A percentile compares a stretch with the other conserved stretches of the same genome.
phyloP scores from a whole-genome alignment of 2,113 vertebrate genomes.

The Fulmarus glacialis region DNA sequence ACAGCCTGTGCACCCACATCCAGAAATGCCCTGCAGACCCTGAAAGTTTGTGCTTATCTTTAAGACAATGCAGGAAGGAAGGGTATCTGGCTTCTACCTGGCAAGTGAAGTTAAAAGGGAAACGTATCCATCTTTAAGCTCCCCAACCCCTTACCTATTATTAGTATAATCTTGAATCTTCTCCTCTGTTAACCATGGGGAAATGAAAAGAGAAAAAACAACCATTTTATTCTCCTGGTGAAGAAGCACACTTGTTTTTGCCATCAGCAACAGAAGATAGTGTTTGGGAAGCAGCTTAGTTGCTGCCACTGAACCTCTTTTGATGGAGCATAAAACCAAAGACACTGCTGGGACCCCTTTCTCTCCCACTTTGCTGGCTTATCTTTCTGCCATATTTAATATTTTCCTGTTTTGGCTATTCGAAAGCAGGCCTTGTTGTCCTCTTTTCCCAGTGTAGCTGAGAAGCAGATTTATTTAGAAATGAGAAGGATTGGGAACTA shows the following conservation, averaged over 20 bases:
- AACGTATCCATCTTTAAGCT: not conserved
- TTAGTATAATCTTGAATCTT: not conserved
- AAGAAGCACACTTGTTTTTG: not conserved
- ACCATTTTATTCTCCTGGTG: not conserved
- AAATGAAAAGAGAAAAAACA: not conserved
- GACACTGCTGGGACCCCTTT: not conserved
- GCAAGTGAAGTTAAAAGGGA: not conserved
- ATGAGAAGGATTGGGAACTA: not conserved
- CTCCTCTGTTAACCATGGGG: not conserved
- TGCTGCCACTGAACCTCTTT: not conserved
- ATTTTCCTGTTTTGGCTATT: not conserved
- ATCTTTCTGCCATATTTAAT: not conserved
- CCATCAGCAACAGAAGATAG: not conserved
- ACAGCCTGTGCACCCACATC: accelerated
- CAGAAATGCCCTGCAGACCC: not conserved
- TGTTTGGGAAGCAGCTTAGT: not conserved
- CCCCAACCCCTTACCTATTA: not conserved
- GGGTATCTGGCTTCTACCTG: not conserved
- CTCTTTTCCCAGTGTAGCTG: not conserved
- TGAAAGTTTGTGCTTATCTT: not conserved
- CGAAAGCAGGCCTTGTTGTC: not conserved
- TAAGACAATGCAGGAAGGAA: not conserved
- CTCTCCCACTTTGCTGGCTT: not conserved
- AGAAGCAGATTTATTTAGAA: not conserved
- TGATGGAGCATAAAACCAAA: not conserved